phyloP scores from a whole-genome alignment of 2,888 invertebrate species.

The Apamea epomidion region DNA sequence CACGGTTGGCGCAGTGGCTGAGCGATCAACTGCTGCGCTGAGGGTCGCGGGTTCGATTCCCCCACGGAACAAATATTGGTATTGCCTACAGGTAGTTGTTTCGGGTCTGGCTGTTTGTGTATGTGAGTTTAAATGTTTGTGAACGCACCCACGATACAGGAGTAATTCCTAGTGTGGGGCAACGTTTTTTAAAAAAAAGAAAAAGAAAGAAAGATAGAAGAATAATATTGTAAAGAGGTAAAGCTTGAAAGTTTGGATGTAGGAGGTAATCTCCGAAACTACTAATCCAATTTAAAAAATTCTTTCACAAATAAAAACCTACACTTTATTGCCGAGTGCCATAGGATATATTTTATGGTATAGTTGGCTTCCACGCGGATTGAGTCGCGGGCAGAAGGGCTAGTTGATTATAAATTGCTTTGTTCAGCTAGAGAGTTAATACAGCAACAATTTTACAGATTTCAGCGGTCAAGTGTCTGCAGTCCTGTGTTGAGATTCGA shows the following conservation, averaged over 20 bases:
- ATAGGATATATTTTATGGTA: not conserved
- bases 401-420: not conserved
- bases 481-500: not conserved
- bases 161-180: too few relatives aligned
- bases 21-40: too few relatives aligned
- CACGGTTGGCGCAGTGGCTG: too few relatives aligned
- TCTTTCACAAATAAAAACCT: not conserved
- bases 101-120: too few relatives aligned
- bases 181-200: too few relatives aligned
- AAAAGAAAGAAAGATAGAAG: too few relatives aligned
- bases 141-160: too few relatives aligned
- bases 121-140: too few relatives aligned
- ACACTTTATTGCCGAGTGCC: not conserved
- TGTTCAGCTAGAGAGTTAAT: not conserved
- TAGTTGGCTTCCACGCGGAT: not conserved
- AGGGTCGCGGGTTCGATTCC: too few relatives aligned
- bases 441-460: constrained; percentile 1
- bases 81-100: too few relatives aligned
- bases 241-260: not conserved
- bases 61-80: too few relatives aligned
- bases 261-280: not conserved
- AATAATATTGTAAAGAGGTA: not conserved
- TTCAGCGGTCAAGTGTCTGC: not conserved
- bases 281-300: too few relatives aligned
- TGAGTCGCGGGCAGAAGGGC: not conserved